phyloP scores from a whole-genome alignment of 2,888 invertebrate genomes.

The Eugnorisma glareosa region DNA sequence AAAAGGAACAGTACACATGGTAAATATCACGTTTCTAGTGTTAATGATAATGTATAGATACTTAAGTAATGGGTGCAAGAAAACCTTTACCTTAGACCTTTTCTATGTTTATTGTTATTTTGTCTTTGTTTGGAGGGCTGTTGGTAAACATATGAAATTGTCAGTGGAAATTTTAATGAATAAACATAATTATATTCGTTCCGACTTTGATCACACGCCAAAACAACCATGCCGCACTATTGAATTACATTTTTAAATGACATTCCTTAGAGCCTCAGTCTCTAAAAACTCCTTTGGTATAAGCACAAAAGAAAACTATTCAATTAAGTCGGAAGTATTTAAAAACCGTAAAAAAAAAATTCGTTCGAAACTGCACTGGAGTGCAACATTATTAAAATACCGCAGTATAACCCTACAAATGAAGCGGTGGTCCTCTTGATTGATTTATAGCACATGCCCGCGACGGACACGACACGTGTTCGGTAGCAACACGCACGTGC shows the following conservation, averaged over 20 bases:
- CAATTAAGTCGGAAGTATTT: conserved; percentile 29
- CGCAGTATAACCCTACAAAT: conserved; percentile 71
- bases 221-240: not conserved
- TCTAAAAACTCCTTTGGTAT: not conserved
- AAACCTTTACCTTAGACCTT: too few species aligned
- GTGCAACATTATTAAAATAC: conserved; percentile 67
- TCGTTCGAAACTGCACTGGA: conserved; percentile 36
- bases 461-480: conserved; percentile 71
- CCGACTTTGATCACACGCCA: too few species aligned
- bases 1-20: too few species aligned
- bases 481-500: conserved; percentile 73
- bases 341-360: not conserved
- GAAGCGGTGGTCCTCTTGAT: conserved; percentile 75
- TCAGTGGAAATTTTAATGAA: too few species aligned
- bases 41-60: too few species aligned
- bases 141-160: too few species aligned
- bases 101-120: too few species aligned
- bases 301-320: conserved; percentile 6
- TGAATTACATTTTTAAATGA: not conserved
- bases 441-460: conserved; percentile 76
- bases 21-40: too few species aligned
- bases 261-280: not conserved
- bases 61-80: not conserved
- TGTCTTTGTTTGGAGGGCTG: too few species aligned
- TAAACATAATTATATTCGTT: too few species aligned